Base-by-base conservation (phyloP, 2,797 vertebrate genomes). In the Pseudochaenichthys georgianus region DNA sequence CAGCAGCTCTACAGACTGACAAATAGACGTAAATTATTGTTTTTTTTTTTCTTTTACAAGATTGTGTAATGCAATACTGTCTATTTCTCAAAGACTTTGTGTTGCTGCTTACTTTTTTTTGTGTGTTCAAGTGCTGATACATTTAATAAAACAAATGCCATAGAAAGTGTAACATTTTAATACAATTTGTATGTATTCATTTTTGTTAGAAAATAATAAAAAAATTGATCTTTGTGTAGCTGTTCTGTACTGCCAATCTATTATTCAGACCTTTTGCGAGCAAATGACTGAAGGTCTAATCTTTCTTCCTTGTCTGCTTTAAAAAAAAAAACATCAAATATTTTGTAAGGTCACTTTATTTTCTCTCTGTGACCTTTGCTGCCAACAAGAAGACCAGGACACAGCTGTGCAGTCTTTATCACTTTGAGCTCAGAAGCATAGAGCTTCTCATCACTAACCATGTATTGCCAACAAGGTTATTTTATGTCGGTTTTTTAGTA, bases 281-380 rank as follows among this genome's bases (percentile, higher is more conserved):
- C 15, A 31, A 68, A 58, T 41, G 47, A 55, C 19, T 16, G 2
- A 59, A 63, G 31, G 41, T 28, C 34, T 15, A 19, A 66, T 66
- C 17, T 13, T 16, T 66, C 12, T 50, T 69, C 42, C 28, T 17
- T 52, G 64, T 51, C 43, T 75, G 78, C 46, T 62, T 68, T 80
- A 50, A 71, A 71, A 81, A 21, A 19, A 70, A 48, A 38, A 16
- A 42, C 8, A 60, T 81, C 41, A 66, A 76, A 69, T 15, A 58
- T 72, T 57, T 60, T 75, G 13, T 42, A 47, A 57, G 43, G 50
- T 60, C 11, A 5, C 13, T 60, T 59, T 48, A 13, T 66, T 28
- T 57, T 78, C 46, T 70, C 11, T 43, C 12, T 17, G 16, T 64
- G 72, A 77, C 70, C 51, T 64, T 23, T 38, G 53, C 46, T 3